Percentiles rank a stretch among this genome's conserved stretches.
Evolutionary conservation across 2,888 invertebrate species (phyloP).

Genomic region (Slavum lentiscoides): DNA sequence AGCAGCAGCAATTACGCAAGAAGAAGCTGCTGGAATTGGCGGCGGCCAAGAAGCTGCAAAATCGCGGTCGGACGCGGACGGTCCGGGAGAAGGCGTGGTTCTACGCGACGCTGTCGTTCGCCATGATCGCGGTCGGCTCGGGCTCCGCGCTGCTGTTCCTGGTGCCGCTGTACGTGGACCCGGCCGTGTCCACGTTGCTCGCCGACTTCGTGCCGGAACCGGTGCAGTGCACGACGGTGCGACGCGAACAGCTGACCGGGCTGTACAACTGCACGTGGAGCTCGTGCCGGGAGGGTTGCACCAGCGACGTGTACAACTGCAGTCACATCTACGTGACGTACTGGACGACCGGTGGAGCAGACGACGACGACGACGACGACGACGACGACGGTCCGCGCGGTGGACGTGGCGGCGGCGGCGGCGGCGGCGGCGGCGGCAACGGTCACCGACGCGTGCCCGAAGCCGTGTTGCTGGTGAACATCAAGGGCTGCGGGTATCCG

Average conservation of each 20-base stretch:
- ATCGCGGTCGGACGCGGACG: slow-evolving; percentile 55
- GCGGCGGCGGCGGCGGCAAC: slow-evolving; percentile 46
- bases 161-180: slow-evolving; percentile 74
- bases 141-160: slow-evolving; percentile 74
- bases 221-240: slow-evolving; percentile 70
- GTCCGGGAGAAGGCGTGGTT: slow-evolving; percentile 61
- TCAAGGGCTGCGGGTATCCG: slow-evolving; percentile 83
- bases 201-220: slow-evolving; percentile 75
- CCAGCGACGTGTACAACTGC: slow-evolving; percentile 74
- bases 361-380: slow-evolving; percentile 54
- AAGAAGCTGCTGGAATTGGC: slow-evolving; percentile 67
- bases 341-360: slow-evolving; percentile 54
- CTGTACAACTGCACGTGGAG: slow-evolving; percentile 80
- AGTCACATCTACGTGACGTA: slow-evolving; percentile 68
- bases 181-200: slow-evolving; percentile 66
- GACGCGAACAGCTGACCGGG: slow-evolving; percentile 72
- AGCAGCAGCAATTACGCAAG: slow-evolving; percentile 71
- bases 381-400: slow-evolving; percentile 37
- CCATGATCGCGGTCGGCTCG: slow-evolving; percentile 72
- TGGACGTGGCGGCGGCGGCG: slow-evolving; percentile 59
- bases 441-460: slow-evolving; percentile 61
- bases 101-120: slow-evolving; percentile 72
- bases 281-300: slow-evolving; percentile 79
- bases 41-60: slow-evolving; percentile 60
- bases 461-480: slow-evolving; percentile 74